phyloP scores from a whole-genome alignment of 1,140 invertebrate species.

The Zaprionus ornatus region DNA sequence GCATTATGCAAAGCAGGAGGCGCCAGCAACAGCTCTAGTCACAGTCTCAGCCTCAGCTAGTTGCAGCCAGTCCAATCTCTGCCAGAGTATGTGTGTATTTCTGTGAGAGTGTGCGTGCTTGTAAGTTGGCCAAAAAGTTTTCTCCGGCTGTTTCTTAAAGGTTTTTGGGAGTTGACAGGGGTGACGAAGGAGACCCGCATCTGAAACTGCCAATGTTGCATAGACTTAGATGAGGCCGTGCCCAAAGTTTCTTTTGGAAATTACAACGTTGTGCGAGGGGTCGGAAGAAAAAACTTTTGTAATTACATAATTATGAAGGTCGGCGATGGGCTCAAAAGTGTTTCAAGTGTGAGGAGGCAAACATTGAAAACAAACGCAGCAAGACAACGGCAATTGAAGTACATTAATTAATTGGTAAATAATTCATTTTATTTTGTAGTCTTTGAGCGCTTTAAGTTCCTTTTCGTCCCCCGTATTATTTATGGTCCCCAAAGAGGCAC shows the following conservation, averaged over 20 bases:
- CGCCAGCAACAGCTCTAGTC: not conserved
- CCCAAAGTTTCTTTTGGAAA: slow-evolving; percentile 61
- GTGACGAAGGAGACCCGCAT: slow-evolving; percentile 41
- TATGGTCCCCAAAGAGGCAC: slow-evolving; percentile 40
- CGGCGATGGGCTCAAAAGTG: slow-evolving; percentile 50
- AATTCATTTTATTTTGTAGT: slow-evolving; percentile 53
- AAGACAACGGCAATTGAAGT: slow-evolving; percentile 64
- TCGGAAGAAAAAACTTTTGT: slow-evolving; percentile 61
- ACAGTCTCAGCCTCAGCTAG: slow-evolving; percentile 1
- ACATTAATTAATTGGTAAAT: slow-evolving; percentile 79
- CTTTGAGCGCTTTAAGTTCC: not conserved
- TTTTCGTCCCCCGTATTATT: slow-evolving; percentile 23
- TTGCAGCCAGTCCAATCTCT: not conserved
- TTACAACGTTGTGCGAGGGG: slow-evolving; percentile 33
- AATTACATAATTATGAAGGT: slow-evolving; percentile 81
- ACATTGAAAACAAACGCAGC: slow-evolving; percentile 49
- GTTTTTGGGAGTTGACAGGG: not conserved
- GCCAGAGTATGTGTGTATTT: not conserved
- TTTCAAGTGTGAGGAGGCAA: not conserved
- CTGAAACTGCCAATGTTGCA: slow-evolving; percentile 63
- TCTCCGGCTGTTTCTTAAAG: slow-evolving; percentile 39
- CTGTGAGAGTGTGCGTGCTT: not conserved
- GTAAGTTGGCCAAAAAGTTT: slow-evolving; percentile 56
- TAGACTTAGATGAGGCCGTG: slow-evolving; percentile 33
- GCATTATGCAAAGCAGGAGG: slow-evolving; percentile 63